These are phyloP conservation scores for Drosophila rubida DNA, from an alignment of 2,888 invertebrate species.

Conservation along the genomic window DNA sequence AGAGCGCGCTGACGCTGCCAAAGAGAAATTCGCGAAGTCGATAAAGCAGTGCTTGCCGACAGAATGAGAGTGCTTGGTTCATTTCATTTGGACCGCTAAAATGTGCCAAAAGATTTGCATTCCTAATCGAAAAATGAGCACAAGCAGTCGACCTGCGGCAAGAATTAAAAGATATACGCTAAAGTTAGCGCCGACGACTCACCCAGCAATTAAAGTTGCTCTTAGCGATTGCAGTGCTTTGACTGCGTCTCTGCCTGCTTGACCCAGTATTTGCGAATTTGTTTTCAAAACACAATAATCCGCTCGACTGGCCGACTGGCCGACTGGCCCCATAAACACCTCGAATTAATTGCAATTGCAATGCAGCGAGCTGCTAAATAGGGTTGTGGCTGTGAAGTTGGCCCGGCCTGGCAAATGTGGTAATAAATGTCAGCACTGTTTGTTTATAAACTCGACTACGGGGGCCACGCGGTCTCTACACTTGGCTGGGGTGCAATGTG, in stretches of 20 bases:
- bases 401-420: conserved; percentile 37
- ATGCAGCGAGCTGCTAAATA: background rate
- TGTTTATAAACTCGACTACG: conserved; percentile 31
- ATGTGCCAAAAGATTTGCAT: conserved; percentile 13
- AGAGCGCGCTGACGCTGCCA: conserved; percentile 32
- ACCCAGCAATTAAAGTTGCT: conserved; percentile 47
- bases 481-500: conserved; percentile 31
- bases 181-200: conserved; percentile 8
- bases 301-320: conserved; percentile 35
- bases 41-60: conserved; percentile 56
- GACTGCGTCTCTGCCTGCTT: conserved; percentile 22
- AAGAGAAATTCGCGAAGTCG: conserved; percentile 58
- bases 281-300: conserved; percentile 51
- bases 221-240: conserved; percentile 20
- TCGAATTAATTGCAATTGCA: conserved; percentile 48
- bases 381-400: conserved; percentile 27
- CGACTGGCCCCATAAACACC: conserved; percentile 61
- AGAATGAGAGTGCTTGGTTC: conserved; percentile 17
- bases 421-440: conserved; percentile 54
- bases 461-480: background rate
- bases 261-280: conserved; percentile 44
- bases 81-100: conserved; percentile 21
- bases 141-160: background rate
- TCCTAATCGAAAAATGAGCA: conserved; percentile 3
- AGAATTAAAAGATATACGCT: background rate